These are phyloP conservation scores for Philonicus albiceps DNA, from an alignment of 2,888 invertebrate genomes.

Conservation along the genomic window DNA sequence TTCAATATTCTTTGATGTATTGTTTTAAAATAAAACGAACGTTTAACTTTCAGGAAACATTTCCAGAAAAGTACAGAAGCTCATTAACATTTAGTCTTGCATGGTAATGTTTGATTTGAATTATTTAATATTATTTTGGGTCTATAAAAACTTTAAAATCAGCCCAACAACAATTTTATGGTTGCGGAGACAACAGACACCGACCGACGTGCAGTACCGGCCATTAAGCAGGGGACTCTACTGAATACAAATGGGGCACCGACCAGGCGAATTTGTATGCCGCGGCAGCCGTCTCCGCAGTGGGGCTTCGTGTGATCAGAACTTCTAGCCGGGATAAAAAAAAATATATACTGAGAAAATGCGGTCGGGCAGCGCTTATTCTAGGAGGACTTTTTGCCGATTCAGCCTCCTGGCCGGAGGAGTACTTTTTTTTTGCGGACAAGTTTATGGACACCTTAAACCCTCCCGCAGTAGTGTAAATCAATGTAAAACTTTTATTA, in stretches of 20 bases:
- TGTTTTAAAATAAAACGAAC: too few species aligned
- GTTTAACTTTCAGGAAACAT: too few species aligned
- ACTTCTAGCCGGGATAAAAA: neutral
- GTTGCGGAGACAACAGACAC: neutral
- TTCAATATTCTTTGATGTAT: too few species aligned
- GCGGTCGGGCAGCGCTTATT: neutral
- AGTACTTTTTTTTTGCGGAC: neutral
- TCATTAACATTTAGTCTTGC: neutral
- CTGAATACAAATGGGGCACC: conserved; percentile 9
- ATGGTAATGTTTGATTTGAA: neutral
- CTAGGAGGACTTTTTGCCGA: neutral
- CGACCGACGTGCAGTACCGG: neutral
- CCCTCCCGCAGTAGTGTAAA: conserved; percentile 36
- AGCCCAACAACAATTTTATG: neutral
- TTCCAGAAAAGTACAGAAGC: too few species aligned
- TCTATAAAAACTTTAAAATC: neutral
- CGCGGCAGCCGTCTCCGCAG: neutral
- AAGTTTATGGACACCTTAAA: conserved; percentile 37
- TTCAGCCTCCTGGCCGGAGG: neutral
- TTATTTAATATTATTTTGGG: neutral
- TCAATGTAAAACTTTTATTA: conserved; percentile 43
- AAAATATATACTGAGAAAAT: neutral
- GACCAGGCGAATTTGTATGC: conserved; percentile 11
- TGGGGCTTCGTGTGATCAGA: neutral
- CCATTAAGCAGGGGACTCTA: neutral